Base-by-base conservation (phyloP, 2,113 vertebrate species). In the Trematomus loennbergii region DNA sequence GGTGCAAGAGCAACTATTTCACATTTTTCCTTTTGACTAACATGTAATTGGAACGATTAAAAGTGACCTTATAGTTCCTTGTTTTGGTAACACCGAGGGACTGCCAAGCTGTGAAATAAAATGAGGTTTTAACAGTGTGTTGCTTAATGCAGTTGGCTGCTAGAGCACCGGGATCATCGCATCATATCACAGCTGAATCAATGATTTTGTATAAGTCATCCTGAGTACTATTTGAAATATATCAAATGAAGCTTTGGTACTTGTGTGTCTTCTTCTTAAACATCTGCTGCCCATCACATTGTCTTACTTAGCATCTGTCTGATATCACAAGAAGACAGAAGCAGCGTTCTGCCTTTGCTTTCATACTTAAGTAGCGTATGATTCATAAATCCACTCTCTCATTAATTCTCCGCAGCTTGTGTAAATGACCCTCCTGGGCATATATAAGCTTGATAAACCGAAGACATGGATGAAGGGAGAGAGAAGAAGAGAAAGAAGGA, bases 371-470 rank as follows among this genome's bases (percentile, higher is more conserved):
- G 82, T 83, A 92, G 92, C 71, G 40, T 82, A 81, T 94, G 91
- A 94, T 94, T 95, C 92, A 94, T 94, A 92, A 94, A 93, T 91
- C 82, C 88, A 68, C 83, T 87, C 85, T 78, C 85, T 91, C 90
- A 93, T 93, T 94, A 93, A 93, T 83, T 81, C 84, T 86, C 80
- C 72, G 68, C 83, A 68, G 87, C 74, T 84, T 82, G 91, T 90
- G 86, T 92, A 94, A 94, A 94, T 94, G 93, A 94, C 89, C 89
- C 94, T 93, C 83, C 76, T 61, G 86, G 91, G 91, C 88, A 86
- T 78, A 78, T 75, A 75, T 83, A 89, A 80, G 88, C 86, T 85
- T 91, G 87, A 91, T 91, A 80, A 91, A 91, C 79, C 72, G 87
- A 90, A 92, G 87, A 88, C 82, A 75, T 40, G 79, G 77, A 88